A percentile compares a stretch with the other conserved stretches of the same genome.
Conservation (phyloP, 2,797 vertebrate genomes). For the Eulemur coronatus region DNA sequence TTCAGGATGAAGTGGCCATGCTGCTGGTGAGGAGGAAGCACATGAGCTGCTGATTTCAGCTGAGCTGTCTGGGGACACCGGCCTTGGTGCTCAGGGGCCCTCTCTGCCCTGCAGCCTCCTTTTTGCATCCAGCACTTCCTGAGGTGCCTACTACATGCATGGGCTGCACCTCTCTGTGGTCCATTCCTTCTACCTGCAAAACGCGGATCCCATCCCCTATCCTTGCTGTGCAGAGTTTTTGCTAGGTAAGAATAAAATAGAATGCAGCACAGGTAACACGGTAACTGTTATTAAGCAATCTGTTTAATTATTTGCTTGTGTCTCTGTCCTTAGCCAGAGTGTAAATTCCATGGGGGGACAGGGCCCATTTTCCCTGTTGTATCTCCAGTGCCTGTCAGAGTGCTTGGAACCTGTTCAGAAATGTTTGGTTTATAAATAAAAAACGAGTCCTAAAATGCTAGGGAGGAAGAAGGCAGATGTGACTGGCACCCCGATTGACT, state of each 20-base stretch:
- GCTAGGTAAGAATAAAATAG: not conserved
- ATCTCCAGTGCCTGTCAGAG: not conserved
- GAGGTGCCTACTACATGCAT: not conserved
- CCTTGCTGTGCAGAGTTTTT: not conserved
- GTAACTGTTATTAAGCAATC: not conserved
- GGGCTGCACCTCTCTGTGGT: not conserved
- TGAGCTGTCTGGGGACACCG: not conserved
- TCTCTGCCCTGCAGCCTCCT: not conserved
- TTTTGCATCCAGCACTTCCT: not conserved
- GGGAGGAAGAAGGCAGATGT: not conserved
- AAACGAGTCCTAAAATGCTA: not conserved
- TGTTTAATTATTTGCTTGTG: not conserved
- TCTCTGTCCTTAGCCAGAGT: not conserved
- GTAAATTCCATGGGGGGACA: not conserved
- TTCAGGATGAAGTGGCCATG: not conserved
- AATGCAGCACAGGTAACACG: not conserved
- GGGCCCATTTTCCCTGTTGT: not conserved
- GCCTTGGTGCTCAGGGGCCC: not conserved
- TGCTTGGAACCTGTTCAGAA: not conserved
- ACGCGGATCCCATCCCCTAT: too few relatives aligned
- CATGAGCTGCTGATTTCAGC: not conserved
- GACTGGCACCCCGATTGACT: not conserved
- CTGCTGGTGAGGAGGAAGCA: not conserved
- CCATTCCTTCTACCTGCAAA: not conserved
- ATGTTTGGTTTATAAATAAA: constrained; percentile 4